A percentile compares a stretch with the other conserved stretches of the same genome.
phyloP scores from a whole-genome alignment of 2,888 invertebrate species.

The Torymus aiolomorphi region DNA sequence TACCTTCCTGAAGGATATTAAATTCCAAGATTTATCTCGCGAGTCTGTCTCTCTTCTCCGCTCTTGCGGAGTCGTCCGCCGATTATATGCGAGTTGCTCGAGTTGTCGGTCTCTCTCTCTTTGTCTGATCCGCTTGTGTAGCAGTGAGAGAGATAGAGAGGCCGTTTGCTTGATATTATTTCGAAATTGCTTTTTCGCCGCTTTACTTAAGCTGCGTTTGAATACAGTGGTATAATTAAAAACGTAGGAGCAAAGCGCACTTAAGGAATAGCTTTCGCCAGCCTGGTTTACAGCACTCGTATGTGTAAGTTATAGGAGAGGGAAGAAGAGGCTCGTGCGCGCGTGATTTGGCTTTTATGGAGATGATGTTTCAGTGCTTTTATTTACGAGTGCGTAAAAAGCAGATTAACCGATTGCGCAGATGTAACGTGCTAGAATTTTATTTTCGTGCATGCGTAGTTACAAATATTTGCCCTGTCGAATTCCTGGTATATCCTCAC shows the following conservation, averaged over 20 bases:
- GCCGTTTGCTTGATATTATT: conserved; percentile 42
- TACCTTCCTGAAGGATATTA: conserved; percentile 72
- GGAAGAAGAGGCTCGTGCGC: too few relatives aligned
- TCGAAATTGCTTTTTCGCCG: conserved; percentile 45
- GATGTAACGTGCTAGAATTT: too few relatives aligned
- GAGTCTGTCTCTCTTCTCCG: conserved; percentile 46
- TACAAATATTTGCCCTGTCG: too few relatives aligned
- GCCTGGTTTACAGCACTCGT: neutral
- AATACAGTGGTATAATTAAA: conserved; percentile 44
- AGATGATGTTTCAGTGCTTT: conserved; percentile 2
- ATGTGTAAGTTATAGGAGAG: too few relatives aligned
- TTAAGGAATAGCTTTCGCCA: neutral
- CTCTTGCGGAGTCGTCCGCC: conserved; percentile 16
- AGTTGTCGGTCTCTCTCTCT: neutral
- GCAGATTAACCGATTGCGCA: too few relatives aligned
- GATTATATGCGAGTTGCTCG: conserved; percentile 40
- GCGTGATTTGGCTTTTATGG: conserved; percentile 2
- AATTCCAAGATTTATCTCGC: conserved; percentile 72
- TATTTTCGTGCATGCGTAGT: too few relatives aligned
- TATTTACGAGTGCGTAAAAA: neutral
- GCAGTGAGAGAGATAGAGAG: neutral
- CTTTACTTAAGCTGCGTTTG: conserved; percentile 41
- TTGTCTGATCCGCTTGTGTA: conserved; percentile 18
- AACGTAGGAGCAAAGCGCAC: conserved; percentile 11
- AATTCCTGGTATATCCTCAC: too few relatives aligned